phyloP scores from a whole-genome alignment of 2,113 vertebrate species.

The Cichladusa arquata region DNA sequence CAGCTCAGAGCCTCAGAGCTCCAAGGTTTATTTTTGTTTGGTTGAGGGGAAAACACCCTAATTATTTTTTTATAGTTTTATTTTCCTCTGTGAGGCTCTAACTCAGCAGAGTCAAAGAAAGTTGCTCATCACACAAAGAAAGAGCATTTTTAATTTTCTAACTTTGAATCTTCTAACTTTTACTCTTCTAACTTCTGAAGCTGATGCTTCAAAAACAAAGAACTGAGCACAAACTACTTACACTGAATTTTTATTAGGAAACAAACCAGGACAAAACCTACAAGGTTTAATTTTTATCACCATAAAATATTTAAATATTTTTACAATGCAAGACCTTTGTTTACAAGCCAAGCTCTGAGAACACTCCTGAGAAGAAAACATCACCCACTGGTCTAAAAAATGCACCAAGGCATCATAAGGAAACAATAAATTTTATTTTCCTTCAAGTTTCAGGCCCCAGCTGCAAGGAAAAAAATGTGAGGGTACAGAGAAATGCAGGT shows the following conservation, averaged over 20 bases:
- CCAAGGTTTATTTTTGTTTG: fast-evolving
- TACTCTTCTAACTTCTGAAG: fast-evolving
- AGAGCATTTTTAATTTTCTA: fast-evolving
- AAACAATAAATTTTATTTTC: fast-evolving
- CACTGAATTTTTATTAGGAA: fast-evolving
- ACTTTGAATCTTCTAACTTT: background rate
- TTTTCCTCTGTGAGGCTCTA: fast-evolving
- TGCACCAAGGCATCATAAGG: fast-evolving
- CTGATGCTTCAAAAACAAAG: fast-evolving
- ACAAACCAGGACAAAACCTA: fast-evolving
- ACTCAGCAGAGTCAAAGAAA: fast-evolving
- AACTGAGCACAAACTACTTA: fast-evolving
- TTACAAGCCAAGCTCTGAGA: fast-evolving
- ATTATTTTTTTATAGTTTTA: fast-evolving
- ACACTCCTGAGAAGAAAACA: fast-evolving
- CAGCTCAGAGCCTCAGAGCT: background rate
- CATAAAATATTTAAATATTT: fast-evolving
- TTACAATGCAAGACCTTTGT: fast-evolving
- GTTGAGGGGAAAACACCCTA: fast-evolving
- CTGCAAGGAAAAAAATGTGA: background rate
- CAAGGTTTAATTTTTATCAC: fast-evolving
- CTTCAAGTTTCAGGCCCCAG: fast-evolving
- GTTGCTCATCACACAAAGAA: fast-evolving
- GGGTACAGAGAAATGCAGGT: background rate
- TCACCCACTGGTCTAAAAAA: fast-evolving